phyloP scores from a whole-genome alignment of 1,140 invertebrate species.

The Rhagoletis zephyria region DNA sequence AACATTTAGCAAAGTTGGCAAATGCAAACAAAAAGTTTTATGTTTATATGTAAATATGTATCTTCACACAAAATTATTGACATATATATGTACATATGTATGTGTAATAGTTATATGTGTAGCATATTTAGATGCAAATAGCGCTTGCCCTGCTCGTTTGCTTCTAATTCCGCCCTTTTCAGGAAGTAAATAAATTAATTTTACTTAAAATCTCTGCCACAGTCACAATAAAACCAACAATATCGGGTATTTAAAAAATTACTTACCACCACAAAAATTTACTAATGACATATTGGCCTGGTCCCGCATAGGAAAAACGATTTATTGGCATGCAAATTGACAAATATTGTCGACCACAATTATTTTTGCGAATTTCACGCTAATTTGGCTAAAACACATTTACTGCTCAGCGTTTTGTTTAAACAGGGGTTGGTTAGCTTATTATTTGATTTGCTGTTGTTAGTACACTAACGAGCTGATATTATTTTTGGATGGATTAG shows the following conservation, averaged over 20 bases:
- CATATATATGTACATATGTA: no score
- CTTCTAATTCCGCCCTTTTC: background rate
- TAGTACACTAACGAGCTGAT: no score
- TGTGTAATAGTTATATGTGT: no score
- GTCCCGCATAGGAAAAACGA: background rate
- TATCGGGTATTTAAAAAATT: background rate
- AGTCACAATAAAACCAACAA: background rate
- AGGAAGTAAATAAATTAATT: background rate
- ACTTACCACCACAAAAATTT: background rate
- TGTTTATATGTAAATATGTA: no score
- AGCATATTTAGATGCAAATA: no score
- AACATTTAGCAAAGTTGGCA: no score
- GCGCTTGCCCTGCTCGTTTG: no score
- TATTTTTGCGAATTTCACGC: slow-evolving; percentile 29
- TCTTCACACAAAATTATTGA: no score
- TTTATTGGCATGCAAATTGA: slow-evolving; percentile 34
- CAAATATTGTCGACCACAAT: slow-evolving; percentile 35
- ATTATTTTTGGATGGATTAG: no score
- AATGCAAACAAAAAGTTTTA: no score
- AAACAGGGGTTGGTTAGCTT: background rate
- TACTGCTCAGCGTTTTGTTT: background rate
- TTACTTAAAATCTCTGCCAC: background rate
- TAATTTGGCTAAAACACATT: slow-evolving; percentile 35
- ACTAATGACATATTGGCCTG: background rate
- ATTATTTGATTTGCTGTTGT: background rate